These are phyloP conservation scores for Sinocyclocheilus grahami DNA, from an alignment of 2,113 vertebrate genomes.

Conservation along the genomic window DNA sequence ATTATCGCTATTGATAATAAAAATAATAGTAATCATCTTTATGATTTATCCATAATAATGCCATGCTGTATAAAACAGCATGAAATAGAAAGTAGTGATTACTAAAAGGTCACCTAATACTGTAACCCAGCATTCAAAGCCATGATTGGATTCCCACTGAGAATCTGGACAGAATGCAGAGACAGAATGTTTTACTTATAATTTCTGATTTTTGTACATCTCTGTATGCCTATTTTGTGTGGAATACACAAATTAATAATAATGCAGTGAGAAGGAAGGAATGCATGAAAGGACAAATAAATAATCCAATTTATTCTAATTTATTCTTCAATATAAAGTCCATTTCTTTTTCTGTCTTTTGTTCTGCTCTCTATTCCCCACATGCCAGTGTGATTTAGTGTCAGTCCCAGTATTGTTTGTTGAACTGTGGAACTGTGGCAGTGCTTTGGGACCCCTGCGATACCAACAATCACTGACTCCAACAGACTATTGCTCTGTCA, in stretches of 20 bases:
- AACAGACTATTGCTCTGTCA: background rate
- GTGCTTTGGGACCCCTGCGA: background rate
- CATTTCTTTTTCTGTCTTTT: background rate
- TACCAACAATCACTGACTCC: background rate
- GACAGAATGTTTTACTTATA: background rate
- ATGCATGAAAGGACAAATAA: background rate
- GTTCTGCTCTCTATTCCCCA: background rate
- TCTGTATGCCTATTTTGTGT: background rate
- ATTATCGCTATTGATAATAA: background rate
- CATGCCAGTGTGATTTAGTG: background rate
- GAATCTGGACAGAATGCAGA: background rate
- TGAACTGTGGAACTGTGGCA: constrained; percentile 7
- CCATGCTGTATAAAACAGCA: background rate
- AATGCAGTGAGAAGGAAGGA: background rate
- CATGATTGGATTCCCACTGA: background rate
- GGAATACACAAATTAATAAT: background rate
- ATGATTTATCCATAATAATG: background rate
- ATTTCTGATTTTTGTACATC: background rate
- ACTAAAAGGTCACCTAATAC: background rate
- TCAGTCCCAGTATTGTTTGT: constrained; percentile 11
- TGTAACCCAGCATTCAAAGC: background rate
- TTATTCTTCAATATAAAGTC: background rate
- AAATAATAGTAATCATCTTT: background rate
- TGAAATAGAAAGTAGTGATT: background rate
- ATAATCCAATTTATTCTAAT: background rate